phyloP scores from a whole-genome alignment of 2,113 vertebrate genomes.

The Protobothrops flavoviridis region DNA sequence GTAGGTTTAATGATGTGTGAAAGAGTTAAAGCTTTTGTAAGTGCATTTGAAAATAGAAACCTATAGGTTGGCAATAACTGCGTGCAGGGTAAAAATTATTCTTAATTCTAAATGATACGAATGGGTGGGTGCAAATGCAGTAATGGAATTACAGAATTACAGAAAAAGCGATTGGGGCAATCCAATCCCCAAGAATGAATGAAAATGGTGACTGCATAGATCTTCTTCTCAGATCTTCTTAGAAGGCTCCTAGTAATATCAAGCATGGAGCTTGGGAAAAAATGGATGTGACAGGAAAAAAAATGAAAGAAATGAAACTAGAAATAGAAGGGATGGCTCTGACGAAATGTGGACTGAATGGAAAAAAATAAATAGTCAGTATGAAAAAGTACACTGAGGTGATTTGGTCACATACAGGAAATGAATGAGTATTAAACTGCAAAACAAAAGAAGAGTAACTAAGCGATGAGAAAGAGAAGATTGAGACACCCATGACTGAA shows the following conservation, averaged over 20 bases:
- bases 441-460: background rate
- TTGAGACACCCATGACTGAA: background rate
- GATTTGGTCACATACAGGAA: background rate
- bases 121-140: background rate
- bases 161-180: background rate
- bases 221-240: too few species aligned
- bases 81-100: background rate
- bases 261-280: background rate
- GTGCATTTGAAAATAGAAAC: background rate
- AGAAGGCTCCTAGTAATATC: background rate
- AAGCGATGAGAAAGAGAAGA: background rate
- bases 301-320: background rate
- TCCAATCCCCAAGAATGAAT: background rate
- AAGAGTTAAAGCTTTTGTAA: background rate
- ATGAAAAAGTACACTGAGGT: background rate
- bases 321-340: background rate
- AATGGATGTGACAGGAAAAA: background rate
- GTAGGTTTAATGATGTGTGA: background rate
- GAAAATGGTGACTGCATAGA: background rate
- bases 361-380: background rate
- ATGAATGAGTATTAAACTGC: background rate
- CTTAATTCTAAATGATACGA: background rate
- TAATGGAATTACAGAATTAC: background rate
- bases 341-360: background rate
- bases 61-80: background rate